A percentile compares a stretch with the other conserved stretches of the same genome.
Conservation (phyloP, 1,140 invertebrate genomes). For the Grapholita molesta region DNA sequence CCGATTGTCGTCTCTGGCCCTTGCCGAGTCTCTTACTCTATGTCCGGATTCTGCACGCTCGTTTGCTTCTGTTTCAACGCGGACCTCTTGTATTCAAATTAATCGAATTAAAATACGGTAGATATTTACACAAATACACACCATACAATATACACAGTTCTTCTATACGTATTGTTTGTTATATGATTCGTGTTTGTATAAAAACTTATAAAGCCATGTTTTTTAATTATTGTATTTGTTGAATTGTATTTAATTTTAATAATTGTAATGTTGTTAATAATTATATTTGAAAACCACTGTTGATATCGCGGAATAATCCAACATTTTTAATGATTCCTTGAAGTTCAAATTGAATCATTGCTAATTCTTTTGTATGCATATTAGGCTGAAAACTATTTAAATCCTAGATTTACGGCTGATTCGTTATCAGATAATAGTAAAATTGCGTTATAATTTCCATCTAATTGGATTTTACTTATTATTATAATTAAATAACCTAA, state of each 20-base stretch:
- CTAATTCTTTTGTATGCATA: slow-evolving; percentile 17
- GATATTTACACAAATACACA: not conserved
- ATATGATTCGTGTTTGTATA: no score
- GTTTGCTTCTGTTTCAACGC: slow-evolving; percentile 21
- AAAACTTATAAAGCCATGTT: no score
- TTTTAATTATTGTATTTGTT: no score
- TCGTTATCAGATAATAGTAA: not conserved
- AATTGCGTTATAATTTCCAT: not conserved
- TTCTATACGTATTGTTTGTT: no score
- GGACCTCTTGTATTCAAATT: slow-evolving; percentile 23
- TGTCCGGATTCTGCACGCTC: slow-evolving; percentile 24
- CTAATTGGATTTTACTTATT: no score
- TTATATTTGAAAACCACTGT: no score
- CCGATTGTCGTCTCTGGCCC: slow-evolving; percentile 1
- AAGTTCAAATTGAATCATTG: not conserved
- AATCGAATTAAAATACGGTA: slow-evolving; percentile 19
- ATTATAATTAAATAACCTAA: no score
- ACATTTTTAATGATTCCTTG: not conserved
- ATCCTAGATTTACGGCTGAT: slow-evolving; percentile 5
- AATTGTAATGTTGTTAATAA: no score
- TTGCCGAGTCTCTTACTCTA: slow-evolving; percentile 25
- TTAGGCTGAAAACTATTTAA: not conserved
- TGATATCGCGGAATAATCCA: no score
- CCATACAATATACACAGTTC: no score
- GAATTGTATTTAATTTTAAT: no score